Evolutionary conservation across 1,140 invertebrate species (phyloP).

Genomic region (Tribolium madens): DNA sequence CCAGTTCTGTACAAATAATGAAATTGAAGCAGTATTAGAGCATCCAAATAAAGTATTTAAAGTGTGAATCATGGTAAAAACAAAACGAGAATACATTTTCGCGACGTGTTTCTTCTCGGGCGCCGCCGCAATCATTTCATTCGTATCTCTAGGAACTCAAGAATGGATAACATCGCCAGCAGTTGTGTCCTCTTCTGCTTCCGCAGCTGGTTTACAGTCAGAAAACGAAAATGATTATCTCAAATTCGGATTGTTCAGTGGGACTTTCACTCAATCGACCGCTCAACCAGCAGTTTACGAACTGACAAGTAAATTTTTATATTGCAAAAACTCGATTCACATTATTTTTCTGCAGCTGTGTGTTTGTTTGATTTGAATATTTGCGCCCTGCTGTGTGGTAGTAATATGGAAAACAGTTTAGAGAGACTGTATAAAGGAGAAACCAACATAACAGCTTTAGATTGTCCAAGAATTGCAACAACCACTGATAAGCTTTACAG

Average conservation of each 20-base stretch:
- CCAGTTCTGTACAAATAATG: constrained; percentile 3
- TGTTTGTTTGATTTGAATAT: constrained; percentile 46
- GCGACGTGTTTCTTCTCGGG: constrained; percentile 44
- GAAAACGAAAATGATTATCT: not conserved
- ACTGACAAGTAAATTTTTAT: constrained; percentile 5
- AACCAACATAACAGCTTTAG: not conserved
- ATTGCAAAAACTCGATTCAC: not conserved
- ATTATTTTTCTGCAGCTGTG: constrained; percentile 41
- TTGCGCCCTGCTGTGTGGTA: constrained; percentile 48
- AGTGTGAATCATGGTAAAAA: constrained; percentile 49
- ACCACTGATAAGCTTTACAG: not conserved
- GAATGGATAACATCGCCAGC: constrained; percentile 45
- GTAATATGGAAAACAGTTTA: not conserved
- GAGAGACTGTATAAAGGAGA: not conserved
- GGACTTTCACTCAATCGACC: not conserved
- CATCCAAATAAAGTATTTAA: not conserved
- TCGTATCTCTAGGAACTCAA: constrained; percentile 51
- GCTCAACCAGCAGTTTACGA: not conserved
- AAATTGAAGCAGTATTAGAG: not conserved
- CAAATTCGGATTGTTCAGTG: constrained; percentile 10
- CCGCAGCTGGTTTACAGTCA: not conserved
- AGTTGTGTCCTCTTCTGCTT: not conserved
- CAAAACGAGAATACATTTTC: constrained; percentile 49
- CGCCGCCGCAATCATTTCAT: constrained; percentile 41
- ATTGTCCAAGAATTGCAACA: not conserved